A percentile compares a stretch with the other conserved stretches of the same genome.
These are phyloP conservation scores for Sisor rabdophorus DNA, from an alignment of 2,113 vertebrate species.

Conservation along the genomic window DNA sequence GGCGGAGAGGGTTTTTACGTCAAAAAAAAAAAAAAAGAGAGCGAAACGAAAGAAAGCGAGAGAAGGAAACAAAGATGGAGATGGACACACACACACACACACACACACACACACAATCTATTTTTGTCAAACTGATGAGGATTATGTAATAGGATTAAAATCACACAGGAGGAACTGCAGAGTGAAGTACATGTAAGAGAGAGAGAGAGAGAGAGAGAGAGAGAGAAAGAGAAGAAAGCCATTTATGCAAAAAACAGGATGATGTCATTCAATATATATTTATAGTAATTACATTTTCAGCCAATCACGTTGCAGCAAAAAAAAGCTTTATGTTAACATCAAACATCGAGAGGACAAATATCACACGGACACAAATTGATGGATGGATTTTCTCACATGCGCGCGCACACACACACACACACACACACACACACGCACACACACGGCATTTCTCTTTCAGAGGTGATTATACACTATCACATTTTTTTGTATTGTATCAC, in stretches of 20 bases:
- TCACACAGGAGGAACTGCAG: constrained; percentile 2
- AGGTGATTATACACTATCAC: too few species aligned
- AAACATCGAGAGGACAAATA: not conserved
- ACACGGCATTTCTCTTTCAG: too few species aligned
- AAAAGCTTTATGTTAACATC: not conserved
- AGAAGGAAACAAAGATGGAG: not conserved
- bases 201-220: not conserved
- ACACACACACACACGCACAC: too few species aligned
- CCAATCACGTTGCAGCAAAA: not conserved
- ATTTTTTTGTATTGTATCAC: too few species aligned
- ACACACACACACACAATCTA: constrained; percentile 1
- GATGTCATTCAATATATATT: constrained; percentile 5
- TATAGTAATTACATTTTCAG: constrained; percentile 1
- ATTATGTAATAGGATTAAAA: constrained; percentile 55
- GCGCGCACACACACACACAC: too few species aligned
- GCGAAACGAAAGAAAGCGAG: constrained; percentile 8
- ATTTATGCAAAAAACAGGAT: not conserved
- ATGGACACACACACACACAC: too few species aligned
- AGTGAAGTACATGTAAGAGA: not conserved
- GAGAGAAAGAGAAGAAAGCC: not conserved
- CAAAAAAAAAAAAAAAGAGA: too few species aligned
- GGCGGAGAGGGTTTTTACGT: constrained; percentile 16
- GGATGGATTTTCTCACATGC: not conserved
- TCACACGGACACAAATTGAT: not conserved
- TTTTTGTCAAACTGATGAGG: constrained; percentile 51